Conservation (phyloP, 2,888 invertebrate species). For the Microchrysa polita region DNA sequence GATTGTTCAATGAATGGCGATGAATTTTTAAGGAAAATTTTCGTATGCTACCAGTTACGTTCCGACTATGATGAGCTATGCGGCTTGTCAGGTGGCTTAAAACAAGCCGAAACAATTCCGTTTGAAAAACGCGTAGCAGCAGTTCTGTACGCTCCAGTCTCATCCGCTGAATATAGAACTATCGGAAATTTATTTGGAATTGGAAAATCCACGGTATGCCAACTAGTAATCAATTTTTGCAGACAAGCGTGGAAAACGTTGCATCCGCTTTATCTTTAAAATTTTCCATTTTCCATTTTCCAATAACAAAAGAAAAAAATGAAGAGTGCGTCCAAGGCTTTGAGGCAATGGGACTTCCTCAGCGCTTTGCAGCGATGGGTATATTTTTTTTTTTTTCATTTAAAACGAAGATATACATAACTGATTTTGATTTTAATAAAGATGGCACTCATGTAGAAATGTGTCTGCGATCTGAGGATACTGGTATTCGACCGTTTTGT, state of each 20-base stretch:
- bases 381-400: no score
- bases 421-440: no score
- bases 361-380: no score
- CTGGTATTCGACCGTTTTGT: no score
- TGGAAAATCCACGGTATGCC: slow-evolving; percentile 38
- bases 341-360: no score
- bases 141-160: slow-evolving; percentile 31
- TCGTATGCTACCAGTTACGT: not conserved
- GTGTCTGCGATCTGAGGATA: no score
- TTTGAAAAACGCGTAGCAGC: slow-evolving; percentile 8
- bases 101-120: not conserved
- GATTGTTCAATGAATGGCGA: not conserved
- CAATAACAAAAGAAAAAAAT: no score
- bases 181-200: slow-evolving; percentile 45
- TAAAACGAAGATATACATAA: no score
- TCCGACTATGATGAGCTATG: not conserved
- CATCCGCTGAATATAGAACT: slow-evolving; percentile 31
- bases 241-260: slow-evolving; percentile 22
- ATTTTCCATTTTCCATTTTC: no score
- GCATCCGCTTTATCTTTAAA: not conserved
- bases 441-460: no score
- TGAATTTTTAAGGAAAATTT: not conserved
- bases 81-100: no score
- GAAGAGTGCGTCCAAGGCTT: no score
- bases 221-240: slow-evolving; percentile 36